Base-by-base conservation (phyloP, 1,140 invertebrate species). In the Odontomachus brunneus region DNA sequence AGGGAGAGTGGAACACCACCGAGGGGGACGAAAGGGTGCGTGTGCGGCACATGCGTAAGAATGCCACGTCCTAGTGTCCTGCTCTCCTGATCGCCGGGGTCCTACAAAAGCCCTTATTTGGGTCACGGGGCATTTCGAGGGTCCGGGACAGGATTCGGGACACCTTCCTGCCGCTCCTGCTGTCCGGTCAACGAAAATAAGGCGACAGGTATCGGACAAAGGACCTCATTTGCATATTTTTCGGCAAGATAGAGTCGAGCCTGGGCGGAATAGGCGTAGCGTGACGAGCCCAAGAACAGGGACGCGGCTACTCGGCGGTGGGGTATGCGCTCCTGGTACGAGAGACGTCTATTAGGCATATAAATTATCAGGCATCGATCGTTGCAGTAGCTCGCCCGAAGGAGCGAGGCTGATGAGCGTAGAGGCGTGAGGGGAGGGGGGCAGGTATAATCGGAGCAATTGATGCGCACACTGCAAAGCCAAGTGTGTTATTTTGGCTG, bases 21-120 rank as follows among this genome's bases (percentile, higher is more conserved):
- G 55, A 53, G 60, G 72, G 57, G 57, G 53, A 53, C 26, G 29
- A 24, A 29, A 76, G 57, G 85, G 73, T 88, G 87, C 87, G 85
- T 88, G 85, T 60, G 62, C 80, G 65, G 71, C 81, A 82, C 49
- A 53, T 91, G 89, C 89, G 89, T 89, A 87, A 88, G 85, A 84
- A 82, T 55, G 63, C 51, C 49, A 66, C 69, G 65, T 80, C 75
- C 62, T 53, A 19, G 24, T 33, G 44, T 91, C 73, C 89, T 94
- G 89, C 55, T 93, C 85, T 91, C 93, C 93, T 94, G 92, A 78
- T 94, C 85, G n/a, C 62, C 82, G 86, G 90, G 92, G 92, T 94
- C 92, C 93, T 94, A 93, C 91, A 92, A 94, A 94, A 94, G 92
- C 93, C 93, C 93, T 94, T 94, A 94, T 94, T 93, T 93, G 93